Evolutionary conservation across 2,113 vertebrate species (phyloP), one percentile per base, ranked within the genome.

Genomic region (Cranoglanis bouderius): DNA sequence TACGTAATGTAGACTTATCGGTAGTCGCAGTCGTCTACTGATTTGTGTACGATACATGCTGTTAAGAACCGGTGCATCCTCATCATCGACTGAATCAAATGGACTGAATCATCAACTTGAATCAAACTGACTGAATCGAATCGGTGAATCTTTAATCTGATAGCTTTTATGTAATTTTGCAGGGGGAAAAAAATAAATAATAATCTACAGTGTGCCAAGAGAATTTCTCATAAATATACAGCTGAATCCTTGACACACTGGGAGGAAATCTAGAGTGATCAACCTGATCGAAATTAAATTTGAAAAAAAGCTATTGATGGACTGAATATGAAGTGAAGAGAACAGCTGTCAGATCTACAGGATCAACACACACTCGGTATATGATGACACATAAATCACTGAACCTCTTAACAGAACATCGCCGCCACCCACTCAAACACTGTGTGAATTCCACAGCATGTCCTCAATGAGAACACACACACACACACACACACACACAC

Each of bases 361-460:
- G 3, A 63, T 46, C 82, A n/a, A 63, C 40, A 83, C 86, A 87
- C 87, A 92, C 81, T 89, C 4, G 43, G 70, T 75, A 87, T 88
- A 88, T 26, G 61, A 81, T 88, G n/a, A 90, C 75, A 86, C 55
- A 72, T 83, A 90, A 82, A 91, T 85, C 84, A 89, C 13, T 80
- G 32, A 19, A 84, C 32, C 59, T 55, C 85, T 90, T 59, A 40
- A 46, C 61, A 74, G 74, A 84, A 80, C 90, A 84, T 29, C 38
- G 75, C 85, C 85, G 85, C 87, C 85, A 89, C 85, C 81, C 65
- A 85, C 85, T 89, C 72, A 78, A 80, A 86, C 70, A 19, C 85
- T 65, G 81, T 32, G 43, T 38, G 74, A 74, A 80, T 84, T 87
- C 63, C 57, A 51, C 67, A n/a, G 51, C 67, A 77, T 55, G 80